Evolutionary conservation across 2,797 vertebrate genomes (phyloP).

Genomic region (Cirrhinus molitorella): DNA sequence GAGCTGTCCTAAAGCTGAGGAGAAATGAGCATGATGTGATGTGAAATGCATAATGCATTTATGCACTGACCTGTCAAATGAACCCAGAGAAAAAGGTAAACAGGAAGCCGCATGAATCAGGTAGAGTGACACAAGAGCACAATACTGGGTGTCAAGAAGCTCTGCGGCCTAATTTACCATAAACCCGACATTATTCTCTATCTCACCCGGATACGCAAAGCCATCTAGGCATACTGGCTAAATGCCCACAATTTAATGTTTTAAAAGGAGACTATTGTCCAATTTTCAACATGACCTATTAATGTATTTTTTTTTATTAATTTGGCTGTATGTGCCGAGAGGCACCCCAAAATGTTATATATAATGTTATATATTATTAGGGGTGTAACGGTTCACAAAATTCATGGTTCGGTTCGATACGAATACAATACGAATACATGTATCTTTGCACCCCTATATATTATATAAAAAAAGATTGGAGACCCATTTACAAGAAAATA

Average conservation of each 20-base stretch:
- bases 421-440: no score
- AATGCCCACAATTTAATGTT: constrained; percentile 26
- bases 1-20: constrained; percentile 50
- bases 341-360: background rate
- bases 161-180: constrained; percentile 44
- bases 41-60: constrained; percentile 65
- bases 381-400: no score
- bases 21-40: constrained; percentile 63
- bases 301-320: background rate
- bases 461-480: no score
- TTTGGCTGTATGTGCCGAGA: background rate
- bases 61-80: constrained; percentile 61
- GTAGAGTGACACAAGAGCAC: constrained; percentile 28
- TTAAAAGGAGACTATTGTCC: background rate
- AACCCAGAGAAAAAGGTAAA: constrained; percentile 61
- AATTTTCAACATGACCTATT: background rate
- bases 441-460: no score
- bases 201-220: constrained; percentile 34
- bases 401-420: no score
- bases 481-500: no score
- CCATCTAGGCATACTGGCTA: constrained; percentile 6
- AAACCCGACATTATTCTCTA: constrained; percentile 32
- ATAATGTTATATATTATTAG: no score
- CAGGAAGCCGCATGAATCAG: constrained; percentile 56
- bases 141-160: constrained; percentile 25